phyloP scores from a whole-genome alignment of 2,888 invertebrate species.

The Acleris literana region DNA sequence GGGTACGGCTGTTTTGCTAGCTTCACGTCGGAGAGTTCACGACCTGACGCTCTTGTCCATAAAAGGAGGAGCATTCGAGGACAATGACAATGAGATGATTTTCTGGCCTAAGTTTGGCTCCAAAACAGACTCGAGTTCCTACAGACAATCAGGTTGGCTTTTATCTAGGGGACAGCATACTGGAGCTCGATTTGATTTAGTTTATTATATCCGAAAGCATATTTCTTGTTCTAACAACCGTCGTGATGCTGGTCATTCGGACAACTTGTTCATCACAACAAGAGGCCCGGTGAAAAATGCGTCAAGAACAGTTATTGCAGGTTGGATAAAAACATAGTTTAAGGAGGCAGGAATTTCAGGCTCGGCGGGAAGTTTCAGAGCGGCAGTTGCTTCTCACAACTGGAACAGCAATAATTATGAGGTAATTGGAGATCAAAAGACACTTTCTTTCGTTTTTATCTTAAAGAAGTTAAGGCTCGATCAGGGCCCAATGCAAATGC shows the following conservation, averaged over 20 bases:
- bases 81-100: background rate
- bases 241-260: background rate
- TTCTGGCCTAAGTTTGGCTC: background rate
- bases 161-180: background rate
- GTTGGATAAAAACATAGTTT: too few relatives aligned
- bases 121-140: too few relatives aligned
- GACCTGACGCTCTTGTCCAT: background rate
- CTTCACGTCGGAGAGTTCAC: background rate
- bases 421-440: conserved; percentile 32
- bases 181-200: background rate
- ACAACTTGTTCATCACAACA: conserved; percentile 22
- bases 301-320: too few relatives aligned
- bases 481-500: background rate
- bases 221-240: background rate
- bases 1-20: conserved; percentile 1
- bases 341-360: too few relatives aligned
- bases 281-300: too few relatives aligned
- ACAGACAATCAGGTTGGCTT: background rate
- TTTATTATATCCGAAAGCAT: conserved; percentile 7
- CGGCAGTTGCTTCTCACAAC: too few relatives aligned
- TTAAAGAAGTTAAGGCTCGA: conserved; percentile 12
- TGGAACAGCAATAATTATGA: too few relatives aligned
- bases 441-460: conserved; percentile 32
- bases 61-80: background rate
- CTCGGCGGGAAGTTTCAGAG: too few relatives aligned